Evolutionary conservation across 2,113 vertebrate species (phyloP), one percentile per base, ranked within the genome.

Genomic region (Dicaeum eximium): DNA sequence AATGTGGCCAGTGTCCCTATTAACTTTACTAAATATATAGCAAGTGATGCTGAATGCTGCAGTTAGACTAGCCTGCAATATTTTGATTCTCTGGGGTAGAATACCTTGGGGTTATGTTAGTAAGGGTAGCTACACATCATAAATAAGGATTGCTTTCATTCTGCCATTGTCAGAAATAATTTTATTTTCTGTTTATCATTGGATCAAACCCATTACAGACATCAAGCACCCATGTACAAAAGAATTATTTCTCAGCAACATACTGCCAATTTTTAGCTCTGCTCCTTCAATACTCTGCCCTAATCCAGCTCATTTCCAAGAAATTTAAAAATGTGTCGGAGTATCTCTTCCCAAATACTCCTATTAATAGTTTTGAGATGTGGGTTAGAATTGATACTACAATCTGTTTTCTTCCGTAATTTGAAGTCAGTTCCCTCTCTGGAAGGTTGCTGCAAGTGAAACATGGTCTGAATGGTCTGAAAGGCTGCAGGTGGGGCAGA

Each of bases 101-200:
- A 95, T 86, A 90, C 81, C 79, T 77, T 83, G 67, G 71, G 85
- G 51, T 93, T 86, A 73, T 73, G 27, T 88, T 88, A 77, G 78
- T 70, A 50, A 88, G 75, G 38, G 35, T 66, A 95, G 79, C 58
- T 47, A 57, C 87, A 80, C 73, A 88, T 83, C 75, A 90, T 92
- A 94, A 93, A 88, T 83, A 94, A 88, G 90, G 75, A 78, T 90
- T 83, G 38, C 75, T 96, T 97, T 97, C 93, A 94, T 92, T 94
- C 82, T 5, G 4, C 53, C 61, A 38, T 78, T 96, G 90, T 95
- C 93, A 95, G 69, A 92, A 94, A 24, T 62, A 0, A 50, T 95
- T 95, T 93, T 88, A 53, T 92, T 96, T 94, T 93, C 48, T 0
- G 1, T 95, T 90, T 93, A 37, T 90, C 93, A 86, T 64, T 58